Conservation (phyloP, 2,113 vertebrate species). For the Oxyruncus cristatus region DNA sequence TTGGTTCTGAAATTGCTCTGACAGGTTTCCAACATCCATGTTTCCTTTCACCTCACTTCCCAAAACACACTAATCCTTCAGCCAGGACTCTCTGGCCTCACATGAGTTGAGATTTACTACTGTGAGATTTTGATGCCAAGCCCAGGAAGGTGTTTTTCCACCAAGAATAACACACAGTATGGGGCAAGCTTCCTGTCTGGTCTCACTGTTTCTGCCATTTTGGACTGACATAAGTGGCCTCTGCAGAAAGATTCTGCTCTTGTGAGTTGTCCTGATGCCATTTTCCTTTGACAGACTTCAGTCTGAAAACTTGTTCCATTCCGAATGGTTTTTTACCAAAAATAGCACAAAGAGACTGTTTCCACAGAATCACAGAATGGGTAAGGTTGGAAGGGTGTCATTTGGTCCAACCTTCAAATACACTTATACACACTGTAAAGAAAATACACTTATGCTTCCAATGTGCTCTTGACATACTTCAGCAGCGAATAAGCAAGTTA, state of each 20-base stretch:
- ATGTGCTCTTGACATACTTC: not conserved
- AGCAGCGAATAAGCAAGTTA: not conserved
- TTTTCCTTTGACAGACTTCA: slow-evolving; percentile 6
- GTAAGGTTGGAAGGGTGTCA: not conserved
- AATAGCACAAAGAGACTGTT: not conserved
- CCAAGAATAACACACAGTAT: not conserved
- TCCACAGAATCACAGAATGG: not conserved
- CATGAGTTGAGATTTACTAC: not conserved
- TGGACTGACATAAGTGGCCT: not conserved
- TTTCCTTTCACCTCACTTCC: slow-evolving; percentile 3
- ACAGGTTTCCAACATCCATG: not conserved
- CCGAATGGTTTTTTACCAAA: not conserved
- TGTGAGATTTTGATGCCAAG: not conserved
- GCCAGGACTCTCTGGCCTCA: not conserved
- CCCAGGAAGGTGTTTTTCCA: not conserved
- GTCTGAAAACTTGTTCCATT: not conserved
- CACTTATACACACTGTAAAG: not conserved
- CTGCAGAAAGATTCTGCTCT: not conserved
- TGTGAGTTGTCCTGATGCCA: not conserved
- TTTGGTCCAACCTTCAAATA: not conserved
- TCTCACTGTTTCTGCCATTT: not conserved
- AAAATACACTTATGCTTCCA: not conserved
- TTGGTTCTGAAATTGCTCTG: not conserved
- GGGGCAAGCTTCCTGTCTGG: not conserved
- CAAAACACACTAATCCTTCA: not conserved